phyloP scores from a whole-genome alignment of 2,888 invertebrate species.

The Drosophila subquinaria region DNA sequence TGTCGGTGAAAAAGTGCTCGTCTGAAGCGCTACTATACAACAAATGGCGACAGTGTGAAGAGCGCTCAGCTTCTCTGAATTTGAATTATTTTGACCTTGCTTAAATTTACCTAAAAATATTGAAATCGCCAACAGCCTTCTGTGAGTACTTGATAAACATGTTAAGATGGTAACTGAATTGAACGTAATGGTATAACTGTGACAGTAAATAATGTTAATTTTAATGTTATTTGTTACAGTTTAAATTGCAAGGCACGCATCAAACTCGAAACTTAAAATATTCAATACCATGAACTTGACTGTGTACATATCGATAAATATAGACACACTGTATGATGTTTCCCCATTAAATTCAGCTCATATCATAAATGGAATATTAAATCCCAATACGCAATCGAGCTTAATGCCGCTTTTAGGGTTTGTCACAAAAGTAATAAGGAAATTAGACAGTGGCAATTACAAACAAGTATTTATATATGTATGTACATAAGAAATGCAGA shows the following conservation, averaged over 20 bases:
- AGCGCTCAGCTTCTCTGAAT: slow-evolving; percentile 2
- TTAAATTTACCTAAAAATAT: slow-evolving; percentile 17
- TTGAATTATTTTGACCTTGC: slow-evolving; percentile 34
- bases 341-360: slow-evolving; percentile 62
- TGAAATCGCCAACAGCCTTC: slow-evolving; percentile 20
- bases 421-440: slow-evolving; percentile 47
- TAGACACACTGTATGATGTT: slow-evolving; percentile 41
- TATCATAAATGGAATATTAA: slow-evolving; percentile 16
- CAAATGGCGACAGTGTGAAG: slow-evolving; percentile 24
- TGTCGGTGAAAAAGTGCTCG: no score
- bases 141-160: slow-evolving; percentile 14
- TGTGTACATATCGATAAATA: slow-evolving; percentile 26
- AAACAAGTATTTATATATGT: slow-evolving; percentile 3
- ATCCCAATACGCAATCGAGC: slow-evolving; percentile 17
- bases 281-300: slow-evolving; percentile 67
- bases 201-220: slow-evolving; percentile 5
- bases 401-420: slow-evolving; percentile 25
- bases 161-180: slow-evolving; percentile 4
- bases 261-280: slow-evolving; percentile 19
- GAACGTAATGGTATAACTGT: not conserved
- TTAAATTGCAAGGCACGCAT: slow-evolving; percentile 43
- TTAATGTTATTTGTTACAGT: slow-evolving; percentile 8
- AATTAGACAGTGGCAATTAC: slow-evolving; percentile 38
- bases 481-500: slow-evolving; percentile 25
- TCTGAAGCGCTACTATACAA: not conserved